Conservation (phyloP, 1,140 invertebrate species). For the Ostrea denselamellosa region DNA sequence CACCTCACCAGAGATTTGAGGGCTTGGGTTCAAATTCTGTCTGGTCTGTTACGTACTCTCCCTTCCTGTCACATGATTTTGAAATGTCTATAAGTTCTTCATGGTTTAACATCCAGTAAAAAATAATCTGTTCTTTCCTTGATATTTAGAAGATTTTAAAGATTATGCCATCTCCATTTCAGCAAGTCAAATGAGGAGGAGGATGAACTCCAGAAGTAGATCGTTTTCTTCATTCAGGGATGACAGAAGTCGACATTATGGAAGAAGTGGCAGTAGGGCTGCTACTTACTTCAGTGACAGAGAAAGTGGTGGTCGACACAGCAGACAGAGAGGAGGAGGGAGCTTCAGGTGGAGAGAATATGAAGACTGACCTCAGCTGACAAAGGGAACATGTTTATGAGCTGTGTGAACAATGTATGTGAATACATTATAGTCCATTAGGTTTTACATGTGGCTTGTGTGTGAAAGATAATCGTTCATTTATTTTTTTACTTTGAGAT, state of each 20-base stretch:
- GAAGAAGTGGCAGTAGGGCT: background rate
- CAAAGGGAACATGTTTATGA: background rate
- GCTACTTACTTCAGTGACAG: background rate
- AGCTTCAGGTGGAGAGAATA: background rate
- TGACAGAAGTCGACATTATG: background rate
- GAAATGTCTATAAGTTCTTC: background rate
- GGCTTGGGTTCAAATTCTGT: too few relatives aligned
- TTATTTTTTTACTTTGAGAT: too few relatives aligned
- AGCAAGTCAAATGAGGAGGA: background rate
- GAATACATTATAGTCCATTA: too few relatives aligned
- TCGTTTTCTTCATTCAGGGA: background rate
- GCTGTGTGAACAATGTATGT: background rate
- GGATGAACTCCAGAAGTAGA: background rate
- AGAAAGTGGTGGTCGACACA: background rate
- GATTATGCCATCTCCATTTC: background rate
- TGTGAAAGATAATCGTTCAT: too few relatives aligned
- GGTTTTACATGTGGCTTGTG: too few relatives aligned
- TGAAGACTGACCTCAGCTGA: background rate
- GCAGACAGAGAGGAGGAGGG: background rate
- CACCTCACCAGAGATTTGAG: too few relatives aligned
- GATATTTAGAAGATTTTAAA: too few relatives aligned
- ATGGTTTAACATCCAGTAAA: too few relatives aligned
- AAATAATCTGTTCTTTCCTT: too few relatives aligned
- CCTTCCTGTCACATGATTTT: background rate
- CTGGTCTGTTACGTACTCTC: too few relatives aligned